phyloP scores from a whole-genome alignment of 2,888 invertebrate genomes.

The Baronia brevicornis region DNA sequence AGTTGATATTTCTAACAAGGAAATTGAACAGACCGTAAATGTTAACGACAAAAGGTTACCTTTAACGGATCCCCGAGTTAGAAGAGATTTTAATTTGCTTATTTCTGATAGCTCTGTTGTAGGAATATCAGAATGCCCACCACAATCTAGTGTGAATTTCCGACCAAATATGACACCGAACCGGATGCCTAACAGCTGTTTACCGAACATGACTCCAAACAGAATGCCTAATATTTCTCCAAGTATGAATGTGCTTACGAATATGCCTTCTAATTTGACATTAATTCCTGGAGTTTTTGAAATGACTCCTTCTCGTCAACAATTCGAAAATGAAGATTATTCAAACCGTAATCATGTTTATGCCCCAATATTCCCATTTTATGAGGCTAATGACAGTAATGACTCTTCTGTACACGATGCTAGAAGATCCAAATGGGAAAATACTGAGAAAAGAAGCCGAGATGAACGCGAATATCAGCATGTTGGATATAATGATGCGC shows the following conservation, averaged over 20 bases:
- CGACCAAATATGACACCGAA: constrained; percentile 15
- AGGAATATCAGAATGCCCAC: not conserved
- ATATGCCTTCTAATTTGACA: constrained; percentile 24
- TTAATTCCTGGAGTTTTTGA: constrained; percentile 40
- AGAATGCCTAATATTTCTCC: constrained; percentile 14
- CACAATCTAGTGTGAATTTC: constrained; percentile 5
- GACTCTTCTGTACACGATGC: constrained; percentile 19
- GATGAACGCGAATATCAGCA: too few species aligned
- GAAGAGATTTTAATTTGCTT: constrained; percentile 32
- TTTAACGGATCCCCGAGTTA: constrained; percentile 42
- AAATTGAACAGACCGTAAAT: constrained; percentile 21
- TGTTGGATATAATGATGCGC: constrained; percentile 27
- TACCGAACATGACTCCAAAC: constrained; percentile 13
- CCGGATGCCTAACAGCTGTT: constrained; percentile 8
- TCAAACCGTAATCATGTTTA: constrained; percentile 46
- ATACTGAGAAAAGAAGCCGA: too few species aligned
- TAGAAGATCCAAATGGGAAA: constrained; percentile 3
- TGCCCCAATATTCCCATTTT: constrained; percentile 37
- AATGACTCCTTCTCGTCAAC: constrained; percentile 36
- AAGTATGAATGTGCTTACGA: constrained; percentile 16
- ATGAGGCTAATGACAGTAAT: constrained; percentile 32
- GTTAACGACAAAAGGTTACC: constrained; percentile 21
- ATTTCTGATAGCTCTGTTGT: constrained; percentile 2
- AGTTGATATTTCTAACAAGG: constrained; percentile 13
- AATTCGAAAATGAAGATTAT: constrained; percentile 38